Percentiles rank a stretch among this genome's conserved stretches.
Conservation (phyloP, 2,888 invertebrate species). For the Lochmaea capreae region DNA sequence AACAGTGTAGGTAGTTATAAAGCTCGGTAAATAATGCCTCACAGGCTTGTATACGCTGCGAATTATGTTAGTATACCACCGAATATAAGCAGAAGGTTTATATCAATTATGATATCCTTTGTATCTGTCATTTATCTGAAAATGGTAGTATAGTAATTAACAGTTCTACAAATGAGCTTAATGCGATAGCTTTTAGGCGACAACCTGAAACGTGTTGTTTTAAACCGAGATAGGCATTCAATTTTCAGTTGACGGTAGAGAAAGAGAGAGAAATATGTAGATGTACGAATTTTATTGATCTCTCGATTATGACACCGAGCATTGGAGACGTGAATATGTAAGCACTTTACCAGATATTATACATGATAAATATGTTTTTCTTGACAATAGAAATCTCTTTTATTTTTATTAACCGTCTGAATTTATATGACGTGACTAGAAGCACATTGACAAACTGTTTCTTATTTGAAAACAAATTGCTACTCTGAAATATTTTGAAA, state of each 20-base stretch:
- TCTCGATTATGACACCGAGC: not conserved
- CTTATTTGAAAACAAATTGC: too few relatives aligned
- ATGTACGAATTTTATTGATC: not conserved
- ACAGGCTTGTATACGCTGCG: not conserved
- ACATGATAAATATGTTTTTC: too few relatives aligned
- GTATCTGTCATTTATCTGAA: not conserved
- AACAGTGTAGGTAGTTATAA: not conserved
- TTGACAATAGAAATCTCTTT: too few relatives aligned
- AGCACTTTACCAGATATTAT: too few relatives aligned
- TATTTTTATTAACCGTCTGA: too few relatives aligned
- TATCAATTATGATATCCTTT: not conserved
- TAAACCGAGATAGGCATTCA: not conserved
- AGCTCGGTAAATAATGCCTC: not conserved
- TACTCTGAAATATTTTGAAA: too few relatives aligned
- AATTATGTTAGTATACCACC: too few relatives aligned
- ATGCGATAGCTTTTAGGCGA: not conserved
- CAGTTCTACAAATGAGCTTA: not conserved
- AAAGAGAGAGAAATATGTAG: not conserved
- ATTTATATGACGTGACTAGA: too few relatives aligned
- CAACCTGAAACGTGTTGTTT: not conserved
- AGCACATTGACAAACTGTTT: too few relatives aligned
- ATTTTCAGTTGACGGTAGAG: not conserved
- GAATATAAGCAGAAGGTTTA: not conserved
- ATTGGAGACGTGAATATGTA: not conserved
- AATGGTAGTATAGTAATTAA: not conserved